Conservation (phyloP, 2,113 vertebrate species). For the Aix galericulata region DNA sequence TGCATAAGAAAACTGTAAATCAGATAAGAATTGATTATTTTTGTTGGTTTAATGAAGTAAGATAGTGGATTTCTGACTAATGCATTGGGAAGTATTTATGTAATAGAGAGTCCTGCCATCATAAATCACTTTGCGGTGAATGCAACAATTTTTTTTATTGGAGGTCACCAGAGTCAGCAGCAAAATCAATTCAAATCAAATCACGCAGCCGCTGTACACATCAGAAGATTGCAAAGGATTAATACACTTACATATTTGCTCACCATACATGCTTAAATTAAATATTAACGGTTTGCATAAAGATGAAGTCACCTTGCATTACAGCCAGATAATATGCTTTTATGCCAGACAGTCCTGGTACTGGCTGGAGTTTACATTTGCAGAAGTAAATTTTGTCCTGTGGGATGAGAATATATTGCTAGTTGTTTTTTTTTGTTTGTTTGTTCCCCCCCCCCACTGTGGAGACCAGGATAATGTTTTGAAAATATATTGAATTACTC, state of each 20-base stretch:
- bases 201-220: constrained; percentile 1
- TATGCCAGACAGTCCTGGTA: neutral
- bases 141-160: constrained; percentile 53
- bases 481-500: neutral
- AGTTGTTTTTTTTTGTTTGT: neutral
- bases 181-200: constrained; percentile 68
- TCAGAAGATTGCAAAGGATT: constrained; percentile 31
- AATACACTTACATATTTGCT: neutral
- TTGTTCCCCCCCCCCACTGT: neutral
- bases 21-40: constrained; percentile 64
- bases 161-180: constrained; percentile 49
- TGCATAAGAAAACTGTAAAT: constrained; percentile 12
- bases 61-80: constrained; percentile 57
- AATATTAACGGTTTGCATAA: neutral
- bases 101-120: constrained; percentile 33
- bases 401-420: neutral
- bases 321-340: neutral
- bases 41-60: constrained; percentile 72
- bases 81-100: constrained; percentile 52
- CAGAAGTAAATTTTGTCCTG: neutral
- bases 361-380: neutral
- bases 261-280: neutral
- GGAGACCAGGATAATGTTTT: neutral
- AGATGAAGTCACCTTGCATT: neutral
- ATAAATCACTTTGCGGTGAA: constrained; percentile 54